Evolutionary conservation across 2,113 vertebrate genomes (phyloP), one percentile per base, ranked within the genome.

Genomic region (Ophthalmotilapia sp.): DNA sequence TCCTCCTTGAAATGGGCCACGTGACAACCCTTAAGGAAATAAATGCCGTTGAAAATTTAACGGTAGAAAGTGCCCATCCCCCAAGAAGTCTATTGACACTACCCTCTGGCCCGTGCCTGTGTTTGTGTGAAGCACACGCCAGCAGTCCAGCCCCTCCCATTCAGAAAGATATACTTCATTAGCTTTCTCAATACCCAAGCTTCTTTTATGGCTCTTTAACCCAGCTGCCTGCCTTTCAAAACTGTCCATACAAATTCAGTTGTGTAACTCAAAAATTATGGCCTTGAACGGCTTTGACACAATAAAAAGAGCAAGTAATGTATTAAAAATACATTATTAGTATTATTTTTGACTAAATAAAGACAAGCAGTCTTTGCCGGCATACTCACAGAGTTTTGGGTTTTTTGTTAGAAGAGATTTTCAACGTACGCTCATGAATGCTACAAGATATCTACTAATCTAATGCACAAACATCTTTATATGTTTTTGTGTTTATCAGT

Each of bases 141-240:
- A 90, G 91, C 90, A 56, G 93, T 93, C 90, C 95, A 92, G 55
- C 90, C 88, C 90, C 94, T 94, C 92, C 95, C 91, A 92, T 12
- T 94, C 94, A 96, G 94, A 96, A 49, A 33, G 95, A 96, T 97
- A 97, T 95, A 93, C 91, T 94, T 97, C 96, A 98, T 97, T 95
- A 97, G 96, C 94, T 97, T 96, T 88, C 84, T 95, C 94, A 94
- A 93, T 90, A 88, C 90, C 55, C 93, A 95, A 96, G 95, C 96
- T 96, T 92, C 95, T 97, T 90, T 82, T 85, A 86, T 77, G 26
- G 36, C 26, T 49, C 55, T 86, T 87, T 80, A 83, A 73, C 49
- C 65, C 89, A 94, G 90, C 90, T 91, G 89, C 60, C 55, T 81
- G 26, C n/a, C 54, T 80, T 38, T 83, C 89, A 38, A 88, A 86